Evolutionary conservation across 2,888 invertebrate genomes (phyloP), one percentile per base, ranked within the genome.

Genomic region (Lysandra bellargus): DNA sequence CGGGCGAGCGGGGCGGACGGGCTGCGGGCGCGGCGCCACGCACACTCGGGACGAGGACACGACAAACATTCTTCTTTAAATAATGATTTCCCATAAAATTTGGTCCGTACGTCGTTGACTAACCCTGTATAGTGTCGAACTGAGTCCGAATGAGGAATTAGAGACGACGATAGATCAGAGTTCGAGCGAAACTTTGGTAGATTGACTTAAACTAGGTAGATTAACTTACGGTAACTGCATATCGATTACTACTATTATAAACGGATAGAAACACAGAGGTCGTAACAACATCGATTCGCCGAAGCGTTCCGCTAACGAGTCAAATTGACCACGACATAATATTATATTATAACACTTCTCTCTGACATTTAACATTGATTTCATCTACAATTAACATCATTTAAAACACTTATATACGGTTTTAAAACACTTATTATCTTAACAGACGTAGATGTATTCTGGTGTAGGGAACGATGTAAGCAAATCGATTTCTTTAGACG

Each of bases 191-290:
- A 89, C 92, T 93, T 93, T 92, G 93, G 92, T 92, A 90, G 88
- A 90, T 91, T 92, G 87, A 90, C 89, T 91, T 94, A 90, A 88
- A 90, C 92, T 92, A 92, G 89, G 85, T 88, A 89, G 87, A 89
- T 91, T 91, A 91, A 91, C 89, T 92, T 93, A 93, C 90, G 93
- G 93, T 93, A 93, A 94, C 93, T 93, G 93, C 89, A 86, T 88
- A 90, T 88, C 86, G 86, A 89, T 90, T 88, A 91, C 87, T 86
- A 86, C 90, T 91, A 90, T 86, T 80, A 84, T 85, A 88, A 81
- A 80, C 81, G 80, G 78, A 81, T 82, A 83, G 79, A 76, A 81
- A 83, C 83, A 83, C 69, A 49, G 78, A 79, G 33, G 76, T 72
- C 23, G 78, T 78, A 81, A 80, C 79, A 80, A 64, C 72, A 78